phyloP scores from a whole-genome alignment of 2,113 vertebrate species.

The Pterocles orientalis region DNA sequence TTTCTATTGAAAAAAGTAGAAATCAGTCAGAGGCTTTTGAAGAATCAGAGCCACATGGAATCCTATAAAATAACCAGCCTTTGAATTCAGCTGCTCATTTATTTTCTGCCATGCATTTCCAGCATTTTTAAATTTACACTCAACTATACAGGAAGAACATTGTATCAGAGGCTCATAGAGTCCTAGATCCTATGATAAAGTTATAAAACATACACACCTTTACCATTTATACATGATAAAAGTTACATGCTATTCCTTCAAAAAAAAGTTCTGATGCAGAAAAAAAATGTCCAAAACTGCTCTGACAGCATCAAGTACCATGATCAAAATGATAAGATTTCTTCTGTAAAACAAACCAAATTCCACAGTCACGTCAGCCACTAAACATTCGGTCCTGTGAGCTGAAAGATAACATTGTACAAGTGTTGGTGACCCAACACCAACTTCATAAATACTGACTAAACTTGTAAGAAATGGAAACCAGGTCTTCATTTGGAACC shows the following conservation, averaged over 20 bases:
- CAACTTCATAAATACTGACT: background rate
- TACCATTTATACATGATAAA: background rate
- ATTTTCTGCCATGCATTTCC: background rate
- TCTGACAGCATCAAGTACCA: background rate
- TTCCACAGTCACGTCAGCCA: rapidly evolving
- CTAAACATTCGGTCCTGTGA: background rate
- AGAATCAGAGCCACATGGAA: background rate
- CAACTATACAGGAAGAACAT: background rate
- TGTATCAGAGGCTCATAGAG: background rate
- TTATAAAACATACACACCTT: background rate
- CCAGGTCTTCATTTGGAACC: background rate
- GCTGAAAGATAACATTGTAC: background rate
- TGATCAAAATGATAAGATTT: background rate
- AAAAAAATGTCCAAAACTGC: background rate
- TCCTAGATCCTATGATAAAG: background rate
- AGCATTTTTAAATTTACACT: background rate
- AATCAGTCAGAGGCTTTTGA: background rate
- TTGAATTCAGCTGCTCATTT: background rate
- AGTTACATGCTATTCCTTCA: background rate
- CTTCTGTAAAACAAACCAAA: background rate
- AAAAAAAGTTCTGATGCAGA: background rate
- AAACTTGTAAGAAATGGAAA: background rate
- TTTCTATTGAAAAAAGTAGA: background rate
- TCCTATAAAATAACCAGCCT: background rate
- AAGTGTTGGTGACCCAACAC: background rate